Conservation (phyloP, 2,888 invertebrate species). For the Ctenicera cuprea region DNA sequence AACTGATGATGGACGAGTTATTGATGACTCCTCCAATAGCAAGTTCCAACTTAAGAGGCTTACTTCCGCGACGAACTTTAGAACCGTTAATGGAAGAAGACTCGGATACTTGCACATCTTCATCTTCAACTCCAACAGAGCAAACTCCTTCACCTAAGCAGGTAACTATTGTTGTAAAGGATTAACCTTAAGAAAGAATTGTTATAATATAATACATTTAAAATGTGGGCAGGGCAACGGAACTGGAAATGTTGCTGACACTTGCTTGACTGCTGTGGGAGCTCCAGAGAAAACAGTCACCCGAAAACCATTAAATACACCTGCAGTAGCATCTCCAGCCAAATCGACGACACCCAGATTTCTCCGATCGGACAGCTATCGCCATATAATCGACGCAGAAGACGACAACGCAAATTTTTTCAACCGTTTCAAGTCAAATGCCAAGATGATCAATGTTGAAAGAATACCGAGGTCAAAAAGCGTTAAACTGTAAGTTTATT, state of each 20-base stretch:
- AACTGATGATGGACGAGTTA: constrained; percentile 88
- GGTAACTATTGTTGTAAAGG: constrained; percentile 66
- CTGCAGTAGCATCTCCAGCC: constrained; percentile 51
- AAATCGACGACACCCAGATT: constrained; percentile 69
- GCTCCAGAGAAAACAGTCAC: constrained; percentile 56
- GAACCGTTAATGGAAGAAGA: constrained; percentile 91
- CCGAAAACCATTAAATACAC: constrained; percentile 44
- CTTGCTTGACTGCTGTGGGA: constrained; percentile 73
- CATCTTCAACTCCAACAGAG: constrained; percentile 66
- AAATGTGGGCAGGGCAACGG: constrained; percentile 73
- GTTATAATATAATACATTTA: constrained; percentile 54
- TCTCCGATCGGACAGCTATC: constrained; percentile 74
- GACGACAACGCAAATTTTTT: constrained; percentile 67
- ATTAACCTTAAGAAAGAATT: constrained; percentile 73
- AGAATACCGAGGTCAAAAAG: constrained; percentile 68
- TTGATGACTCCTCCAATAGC: constrained; percentile 86
- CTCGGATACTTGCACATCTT: constrained; percentile 80
- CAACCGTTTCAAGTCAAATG: constrained; percentile 69
- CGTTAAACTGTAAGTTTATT: constrained; percentile 68
- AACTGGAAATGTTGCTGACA: constrained; percentile 75
- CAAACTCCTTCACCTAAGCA: constrained; percentile 70
- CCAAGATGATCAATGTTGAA: constrained; percentile 70
- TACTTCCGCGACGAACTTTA: constrained; percentile 84
- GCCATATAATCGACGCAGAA: constrained; percentile 69
- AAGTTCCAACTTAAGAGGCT: constrained; percentile 82